Percentiles rank a stretch among this genome's conserved stretches.
Conservation (phyloP, 1,140 invertebrate species). For the Cotesia chilonis region DNA sequence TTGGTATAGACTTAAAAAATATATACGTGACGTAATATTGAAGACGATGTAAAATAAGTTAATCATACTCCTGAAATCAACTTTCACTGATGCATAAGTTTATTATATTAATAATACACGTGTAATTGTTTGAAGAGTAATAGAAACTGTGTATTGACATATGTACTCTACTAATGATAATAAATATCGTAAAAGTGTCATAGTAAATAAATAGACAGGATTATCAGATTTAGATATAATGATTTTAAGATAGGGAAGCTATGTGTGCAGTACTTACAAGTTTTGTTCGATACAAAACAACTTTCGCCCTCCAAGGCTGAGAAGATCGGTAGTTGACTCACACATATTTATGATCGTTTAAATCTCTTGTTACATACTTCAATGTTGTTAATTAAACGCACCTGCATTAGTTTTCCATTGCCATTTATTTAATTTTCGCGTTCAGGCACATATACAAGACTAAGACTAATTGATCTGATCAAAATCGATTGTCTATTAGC, state of each 20-base stretch:
- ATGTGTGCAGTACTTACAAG: background rate
- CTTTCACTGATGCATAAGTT: too few species aligned
- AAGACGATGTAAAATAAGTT: too few species aligned
- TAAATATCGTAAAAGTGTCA: background rate
- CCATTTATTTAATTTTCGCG: background rate
- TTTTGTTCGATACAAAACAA: conserved; percentile 46
- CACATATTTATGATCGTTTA: conserved; percentile 28
- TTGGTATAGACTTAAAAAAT: too few species aligned
- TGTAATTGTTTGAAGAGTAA: too few species aligned
- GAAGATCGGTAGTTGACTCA: conserved; percentile 55
- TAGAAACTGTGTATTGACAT: too few species aligned
- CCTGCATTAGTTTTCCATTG: background rate
- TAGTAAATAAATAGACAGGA: conserved; percentile 6
- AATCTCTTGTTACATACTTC: background rate
- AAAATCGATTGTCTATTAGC: too few species aligned
- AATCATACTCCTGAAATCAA: too few species aligned
- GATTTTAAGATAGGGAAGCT: conserved; percentile 3
- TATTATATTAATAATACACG: too few species aligned
- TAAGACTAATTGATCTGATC: too few species aligned
- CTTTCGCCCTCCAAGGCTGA: conserved; percentile 65
- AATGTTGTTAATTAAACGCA: conserved; percentile 17
- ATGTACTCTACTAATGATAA: background rate
- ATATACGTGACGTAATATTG: too few species aligned
- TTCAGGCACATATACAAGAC: background rate
- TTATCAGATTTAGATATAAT: too few species aligned